phyloP scores from a whole-genome alignment of 2,797 vertebrate genomes.

The Thamnophis elegans region DNA sequence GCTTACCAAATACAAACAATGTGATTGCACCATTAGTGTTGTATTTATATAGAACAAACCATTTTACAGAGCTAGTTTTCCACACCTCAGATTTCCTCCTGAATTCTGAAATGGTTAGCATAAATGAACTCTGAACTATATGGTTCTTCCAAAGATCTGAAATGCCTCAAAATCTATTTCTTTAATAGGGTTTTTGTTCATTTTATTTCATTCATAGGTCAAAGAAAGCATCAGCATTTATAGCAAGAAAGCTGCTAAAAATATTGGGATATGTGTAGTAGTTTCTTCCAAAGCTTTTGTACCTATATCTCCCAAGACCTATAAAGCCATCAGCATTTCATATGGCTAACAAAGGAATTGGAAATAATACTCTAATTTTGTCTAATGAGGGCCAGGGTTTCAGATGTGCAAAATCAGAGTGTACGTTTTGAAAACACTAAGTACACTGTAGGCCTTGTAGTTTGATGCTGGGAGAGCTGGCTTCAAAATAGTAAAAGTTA shows the following conservation, averaged over 20 bases:
- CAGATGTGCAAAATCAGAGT: neutral
- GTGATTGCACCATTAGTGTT: neutral
- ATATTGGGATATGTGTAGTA: neutral
- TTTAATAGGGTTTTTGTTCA: neutral
- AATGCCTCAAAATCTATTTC: neutral
- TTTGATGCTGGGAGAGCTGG: constrained; percentile 43
- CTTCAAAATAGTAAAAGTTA: constrained; percentile 41
- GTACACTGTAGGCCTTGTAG: constrained; percentile 1
- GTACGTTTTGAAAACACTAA: neutral
- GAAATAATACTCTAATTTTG: neutral
- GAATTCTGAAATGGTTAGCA: neutral
- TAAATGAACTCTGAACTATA: neutral
- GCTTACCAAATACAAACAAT: neutral
- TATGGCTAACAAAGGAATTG: neutral
- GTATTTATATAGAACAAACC: neutral
- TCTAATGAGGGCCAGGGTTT: neutral
- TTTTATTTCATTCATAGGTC: neutral
- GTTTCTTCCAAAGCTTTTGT: neutral
- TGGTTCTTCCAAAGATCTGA: neutral
- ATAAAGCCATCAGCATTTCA: neutral
- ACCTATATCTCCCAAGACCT: neutral
- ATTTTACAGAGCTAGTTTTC: neutral
- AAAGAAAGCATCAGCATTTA: neutral
- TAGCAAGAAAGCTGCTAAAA: neutral
- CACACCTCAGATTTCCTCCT: neutral